Conservation (phyloP, 2,113 vertebrate species). For the Ardeotis arabs region DNA sequence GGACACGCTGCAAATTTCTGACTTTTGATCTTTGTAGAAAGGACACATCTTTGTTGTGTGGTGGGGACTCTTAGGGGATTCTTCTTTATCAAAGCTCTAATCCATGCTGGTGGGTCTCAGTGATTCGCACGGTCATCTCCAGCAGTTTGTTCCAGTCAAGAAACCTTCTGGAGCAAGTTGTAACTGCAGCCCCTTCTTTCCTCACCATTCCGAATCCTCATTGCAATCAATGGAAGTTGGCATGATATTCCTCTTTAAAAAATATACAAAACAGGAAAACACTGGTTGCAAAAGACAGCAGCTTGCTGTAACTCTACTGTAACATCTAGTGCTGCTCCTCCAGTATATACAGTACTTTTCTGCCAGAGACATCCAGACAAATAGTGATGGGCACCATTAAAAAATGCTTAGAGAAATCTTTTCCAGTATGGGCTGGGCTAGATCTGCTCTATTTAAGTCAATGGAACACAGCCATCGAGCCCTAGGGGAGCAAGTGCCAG, state of each 20-base stretch:
- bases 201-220: background rate
- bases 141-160: background rate
- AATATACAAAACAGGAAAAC: background rate
- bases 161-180: background rate
- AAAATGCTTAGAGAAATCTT: conserved; percentile 12
- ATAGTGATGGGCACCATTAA: background rate
- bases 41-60: background rate
- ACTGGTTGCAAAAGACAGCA: background rate
- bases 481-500: conserved; percentile 38
- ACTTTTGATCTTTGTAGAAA: background rate
- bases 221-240: background rate
- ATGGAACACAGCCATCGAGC: conserved; percentile 44
- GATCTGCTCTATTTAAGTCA: conserved; percentile 40
- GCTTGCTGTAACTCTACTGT: background rate
- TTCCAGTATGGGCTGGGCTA: background rate
- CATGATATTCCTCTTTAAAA: background rate
- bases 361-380: background rate
- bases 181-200: background rate
- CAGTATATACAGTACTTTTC: background rate
- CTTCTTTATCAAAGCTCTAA: background rate
- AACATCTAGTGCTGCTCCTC: background rate
- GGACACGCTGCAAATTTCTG: background rate
- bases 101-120: background rate
- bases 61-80: background rate
- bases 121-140: background rate